Conservation (phyloP, 1,140 invertebrate genomes). For the Procambarus virginalis region DNA sequence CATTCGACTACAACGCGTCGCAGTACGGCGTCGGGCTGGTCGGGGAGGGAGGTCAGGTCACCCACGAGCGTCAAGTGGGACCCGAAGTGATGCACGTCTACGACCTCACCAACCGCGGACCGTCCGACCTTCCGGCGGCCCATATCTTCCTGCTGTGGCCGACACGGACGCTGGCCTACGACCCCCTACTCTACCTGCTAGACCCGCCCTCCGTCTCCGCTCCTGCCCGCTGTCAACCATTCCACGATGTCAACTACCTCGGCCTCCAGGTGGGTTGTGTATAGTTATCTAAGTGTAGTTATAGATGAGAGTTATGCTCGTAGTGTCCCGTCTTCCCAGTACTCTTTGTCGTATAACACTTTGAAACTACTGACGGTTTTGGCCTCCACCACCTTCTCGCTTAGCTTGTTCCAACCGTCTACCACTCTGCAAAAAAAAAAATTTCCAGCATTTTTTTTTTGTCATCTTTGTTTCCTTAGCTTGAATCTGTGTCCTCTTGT, state of each 20-base stretch:
- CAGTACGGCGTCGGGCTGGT: constrained; percentile 34
- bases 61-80: constrained; percentile 84
- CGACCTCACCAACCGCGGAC: constrained; percentile 87
- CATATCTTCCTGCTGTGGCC: constrained; percentile 90
- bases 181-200: constrained; percentile 87
- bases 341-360: too few relatives aligned
- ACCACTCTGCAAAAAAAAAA: neutral
- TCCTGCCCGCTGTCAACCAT: constrained; percentile 82
- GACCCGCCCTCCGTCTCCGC: constrained; percentile 86
- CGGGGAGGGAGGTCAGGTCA: constrained; percentile 20
- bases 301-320: too few relatives aligned
- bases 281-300: too few relatives aligned
- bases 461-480: too few relatives aligned
- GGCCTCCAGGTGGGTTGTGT: constrained; percentile 72
- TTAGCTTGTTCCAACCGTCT: too few relatives aligned
- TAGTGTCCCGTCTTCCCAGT: too few relatives aligned
- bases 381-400: too few relatives aligned
- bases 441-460: neutral
- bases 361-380: too few relatives aligned
- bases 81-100: constrained; percentile 90
- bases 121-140: constrained; percentile 86
- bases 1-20: constrained; percentile 65
- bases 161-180: constrained; percentile 77
- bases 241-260: constrained; percentile 79
- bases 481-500: too few relatives aligned